Evolutionary conservation across 2,113 vertebrate species (phyloP).

Genomic region (Corythornis vintsioides): DNA sequence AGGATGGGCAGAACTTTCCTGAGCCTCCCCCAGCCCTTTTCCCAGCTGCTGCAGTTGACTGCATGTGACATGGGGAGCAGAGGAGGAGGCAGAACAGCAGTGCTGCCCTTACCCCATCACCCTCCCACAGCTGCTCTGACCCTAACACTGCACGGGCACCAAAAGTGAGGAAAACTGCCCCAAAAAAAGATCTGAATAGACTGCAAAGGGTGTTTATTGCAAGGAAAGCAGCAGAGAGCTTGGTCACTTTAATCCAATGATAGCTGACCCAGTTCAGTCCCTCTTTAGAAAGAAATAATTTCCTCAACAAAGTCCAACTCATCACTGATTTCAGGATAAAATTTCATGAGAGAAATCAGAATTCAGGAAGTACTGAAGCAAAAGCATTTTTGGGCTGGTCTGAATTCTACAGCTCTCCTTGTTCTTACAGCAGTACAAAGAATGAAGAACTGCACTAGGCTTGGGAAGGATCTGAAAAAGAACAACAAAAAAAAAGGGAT

Average conservation of each 20-base stretch:
- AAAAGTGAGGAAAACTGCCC: neutral
- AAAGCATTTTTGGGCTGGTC: neutral
- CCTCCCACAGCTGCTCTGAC: neutral
- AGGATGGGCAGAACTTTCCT: neutral
- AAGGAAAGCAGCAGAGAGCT: neutral
- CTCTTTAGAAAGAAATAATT: neutral
- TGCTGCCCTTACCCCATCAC: neutral
- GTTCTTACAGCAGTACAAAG: neutral
- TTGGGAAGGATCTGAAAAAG: neutral
- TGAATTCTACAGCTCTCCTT: neutral
- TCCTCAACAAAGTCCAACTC: neutral
- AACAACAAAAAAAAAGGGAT: neutral
- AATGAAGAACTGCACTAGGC: neutral
- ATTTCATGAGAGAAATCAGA: neutral
- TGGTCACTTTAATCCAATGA: neutral
- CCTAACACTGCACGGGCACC: neutral
- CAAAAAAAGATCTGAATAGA: neutral
- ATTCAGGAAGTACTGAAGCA: neutral
- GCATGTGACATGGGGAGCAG: conserved; percentile 16
- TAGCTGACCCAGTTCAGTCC: neutral
- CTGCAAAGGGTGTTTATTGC: neutral
- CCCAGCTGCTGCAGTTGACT: conserved; percentile 1
- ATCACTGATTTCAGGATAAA: neutral
- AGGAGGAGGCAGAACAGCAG: neutral
- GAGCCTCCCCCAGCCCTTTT: neutral